phyloP scores from a whole-genome alignment of 2,888 invertebrate genomes.

The Drosophila meridionalis region DNA sequence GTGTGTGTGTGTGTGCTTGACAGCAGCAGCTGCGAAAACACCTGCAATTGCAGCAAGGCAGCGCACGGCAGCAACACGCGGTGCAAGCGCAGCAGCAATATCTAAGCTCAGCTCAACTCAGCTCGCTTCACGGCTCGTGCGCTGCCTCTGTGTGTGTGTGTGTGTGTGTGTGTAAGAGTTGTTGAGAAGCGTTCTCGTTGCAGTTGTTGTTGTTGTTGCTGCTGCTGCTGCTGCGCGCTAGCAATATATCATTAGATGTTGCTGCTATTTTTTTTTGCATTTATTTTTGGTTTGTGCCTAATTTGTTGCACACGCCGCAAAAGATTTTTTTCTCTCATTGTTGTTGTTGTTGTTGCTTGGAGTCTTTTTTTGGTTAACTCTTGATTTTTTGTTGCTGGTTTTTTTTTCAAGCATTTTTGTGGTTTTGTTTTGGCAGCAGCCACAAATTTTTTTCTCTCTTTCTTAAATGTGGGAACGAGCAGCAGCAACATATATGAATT shows the following conservation, averaged over 20 bases:
- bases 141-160: constrained; percentile 26
- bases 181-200: constrained; percentile 63
- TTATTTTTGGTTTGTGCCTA: constrained; percentile 64
- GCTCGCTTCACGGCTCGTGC: constrained; percentile 57
- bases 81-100: constrained; percentile 23
- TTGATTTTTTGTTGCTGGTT: constrained; percentile 9
- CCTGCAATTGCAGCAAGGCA: constrained; percentile 47
- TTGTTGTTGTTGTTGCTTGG: constrained; percentile 35
- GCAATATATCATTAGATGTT: constrained; percentile 40
- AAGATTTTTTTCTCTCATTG: constrained; percentile 35
- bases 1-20: constrained; percentile 22
- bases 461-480: constrained; percentile 12
- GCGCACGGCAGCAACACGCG: constrained; percentile 22
- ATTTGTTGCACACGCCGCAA: constrained; percentile 61
- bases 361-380: constrained; percentile 39
- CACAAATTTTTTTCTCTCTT: background rate
- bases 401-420: constrained; percentile 61
- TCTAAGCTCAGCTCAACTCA: constrained; percentile 31
- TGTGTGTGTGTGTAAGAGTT: constrained; percentile 23
- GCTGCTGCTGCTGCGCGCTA: constrained; percentile 27
- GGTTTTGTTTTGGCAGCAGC: constrained; percentile 41
- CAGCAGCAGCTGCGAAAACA: constrained; percentile 53
- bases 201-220: constrained; percentile 52
- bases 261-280: constrained; percentile 46
- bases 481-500: constrained; percentile 4